Conservation (phyloP, 2,113 vertebrate genomes). For the Chaetodon trifascialis region DNA sequence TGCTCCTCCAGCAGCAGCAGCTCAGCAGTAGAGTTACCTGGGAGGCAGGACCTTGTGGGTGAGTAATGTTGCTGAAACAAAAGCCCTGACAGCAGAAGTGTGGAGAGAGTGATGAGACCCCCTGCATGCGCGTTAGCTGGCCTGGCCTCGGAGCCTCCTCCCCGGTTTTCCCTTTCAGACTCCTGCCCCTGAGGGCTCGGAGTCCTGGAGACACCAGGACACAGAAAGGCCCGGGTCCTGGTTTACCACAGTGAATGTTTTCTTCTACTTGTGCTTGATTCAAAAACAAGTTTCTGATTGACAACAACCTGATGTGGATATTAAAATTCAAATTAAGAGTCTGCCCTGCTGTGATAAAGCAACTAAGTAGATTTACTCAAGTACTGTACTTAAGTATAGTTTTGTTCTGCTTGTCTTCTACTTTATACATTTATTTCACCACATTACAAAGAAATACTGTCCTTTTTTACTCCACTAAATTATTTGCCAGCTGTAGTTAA, state of each 20-base stretch:
- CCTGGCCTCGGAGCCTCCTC: conserved; percentile 58
- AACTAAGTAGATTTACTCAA: too few relatives aligned
- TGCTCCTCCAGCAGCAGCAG: conserved; percentile 40
- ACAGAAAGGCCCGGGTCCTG: background rate
- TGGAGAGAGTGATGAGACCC: conserved; percentile 97
- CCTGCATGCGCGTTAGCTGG: conserved; percentile 85
- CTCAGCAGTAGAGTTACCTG: conserved; percentile 90
- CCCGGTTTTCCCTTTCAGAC: conserved; percentile 68
- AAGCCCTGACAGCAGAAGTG: conserved; percentile 98
- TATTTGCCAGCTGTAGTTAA: too few relatives aligned
- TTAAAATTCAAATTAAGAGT: background rate
- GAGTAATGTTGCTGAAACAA: conserved; percentile 93
- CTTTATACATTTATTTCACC: background rate
- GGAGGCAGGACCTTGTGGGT: conserved; percentile 89
- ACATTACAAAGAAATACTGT: too few relatives aligned
- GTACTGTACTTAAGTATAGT: too few relatives aligned
- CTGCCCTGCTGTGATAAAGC: too few relatives aligned
- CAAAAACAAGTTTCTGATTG: conserved; percentile 1
- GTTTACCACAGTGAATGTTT: conserved; percentile 9
- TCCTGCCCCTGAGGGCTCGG: conserved; percentile 50
- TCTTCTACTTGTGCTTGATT: fast-evolving
- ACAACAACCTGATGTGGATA: background rate
- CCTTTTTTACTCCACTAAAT: too few relatives aligned
- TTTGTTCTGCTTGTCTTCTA: background rate
- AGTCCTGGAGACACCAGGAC: conserved; percentile 35